phyloP scores from a whole-genome alignment of 2,888 invertebrate genomes.

The Phyllotreta cruciferae region DNA sequence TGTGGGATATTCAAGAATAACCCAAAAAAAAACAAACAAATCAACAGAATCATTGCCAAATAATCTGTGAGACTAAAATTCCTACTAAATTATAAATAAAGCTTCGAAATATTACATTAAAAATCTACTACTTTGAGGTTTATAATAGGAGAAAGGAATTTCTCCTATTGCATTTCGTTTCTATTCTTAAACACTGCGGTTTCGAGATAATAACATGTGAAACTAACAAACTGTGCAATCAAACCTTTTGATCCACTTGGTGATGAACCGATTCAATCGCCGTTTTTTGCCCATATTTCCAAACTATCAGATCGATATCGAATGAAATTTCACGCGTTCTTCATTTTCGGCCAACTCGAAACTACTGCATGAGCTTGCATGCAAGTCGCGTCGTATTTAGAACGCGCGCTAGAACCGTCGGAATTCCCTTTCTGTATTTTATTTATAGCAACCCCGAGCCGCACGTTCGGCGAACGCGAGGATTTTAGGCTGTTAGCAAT shows the following conservation, averaged over 20 bases:
- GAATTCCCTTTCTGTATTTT: slow-evolving; percentile 47
- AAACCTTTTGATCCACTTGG: slow-evolving; percentile 60
- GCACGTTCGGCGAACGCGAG: slow-evolving; percentile 37
- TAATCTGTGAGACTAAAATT: no score
- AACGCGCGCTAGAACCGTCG: slow-evolving; percentile 41
- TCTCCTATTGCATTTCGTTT: no score
- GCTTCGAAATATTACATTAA: no score
- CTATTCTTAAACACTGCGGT: no score
- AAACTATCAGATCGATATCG: slow-evolving; percentile 15
- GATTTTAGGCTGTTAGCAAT: slow-evolving; percentile 8
- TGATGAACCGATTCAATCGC: slow-evolving; percentile 57
- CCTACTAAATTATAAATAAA: no score
- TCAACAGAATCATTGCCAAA: no score
- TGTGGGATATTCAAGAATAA: no score
- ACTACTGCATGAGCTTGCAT: slow-evolving; percentile 16
- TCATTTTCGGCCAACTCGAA: slow-evolving; percentile 20
- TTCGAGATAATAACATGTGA: slow-evolving; percentile 1
- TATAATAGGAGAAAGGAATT: no score
- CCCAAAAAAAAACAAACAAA: no score
- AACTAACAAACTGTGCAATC: background rate
- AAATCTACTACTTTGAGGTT: no score
- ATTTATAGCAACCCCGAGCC: slow-evolving; percentile 50
- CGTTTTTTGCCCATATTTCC: slow-evolving; percentile 57
- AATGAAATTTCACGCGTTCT: slow-evolving; percentile 16
- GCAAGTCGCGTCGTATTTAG: slow-evolving; percentile 38